A percentile compares a stretch with the other conserved stretches of the same genome.
These are phyloP conservation scores for Oryzias javanicus DNA, from an alignment of 2,113 vertebrate species.

Conservation along the genomic window DNA sequence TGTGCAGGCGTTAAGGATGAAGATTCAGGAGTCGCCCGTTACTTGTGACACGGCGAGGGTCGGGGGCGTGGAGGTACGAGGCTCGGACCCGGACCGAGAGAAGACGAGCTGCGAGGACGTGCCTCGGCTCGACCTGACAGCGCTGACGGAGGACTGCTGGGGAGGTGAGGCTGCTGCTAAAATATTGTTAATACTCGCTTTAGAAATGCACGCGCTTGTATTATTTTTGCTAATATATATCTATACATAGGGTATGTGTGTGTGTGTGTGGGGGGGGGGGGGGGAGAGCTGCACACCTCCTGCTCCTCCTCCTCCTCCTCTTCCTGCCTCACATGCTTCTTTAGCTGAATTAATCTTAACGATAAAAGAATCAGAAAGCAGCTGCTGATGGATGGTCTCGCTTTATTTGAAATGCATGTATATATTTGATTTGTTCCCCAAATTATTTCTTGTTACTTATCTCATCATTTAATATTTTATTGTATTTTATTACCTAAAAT, in stretches of 20 bases:
- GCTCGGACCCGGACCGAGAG: conserved; percentile 71
- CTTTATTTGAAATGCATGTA: too few relatives aligned
- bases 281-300: conserved; percentile 66
- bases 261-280: neutral
- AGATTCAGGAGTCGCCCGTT: conserved; percentile 90
- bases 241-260: too few relatives aligned
- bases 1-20: conserved; percentile 87
- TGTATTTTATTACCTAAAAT: too few relatives aligned
- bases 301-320: conserved; percentile 37
- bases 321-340: conserved; percentile 31
- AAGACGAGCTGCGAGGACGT: conserved; percentile 79
- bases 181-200: neutral
- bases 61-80: conserved; percentile 60
- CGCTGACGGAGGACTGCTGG: conserved; percentile 86
- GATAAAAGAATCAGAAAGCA: neutral
- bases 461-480: too few relatives aligned
- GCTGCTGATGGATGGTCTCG: too few relatives aligned
- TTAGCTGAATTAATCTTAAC: conserved; percentile 35
- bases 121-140: conserved; percentile 86
- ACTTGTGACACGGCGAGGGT: conserved; percentile 79
- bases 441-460: too few relatives aligned
- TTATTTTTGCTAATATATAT: too few relatives aligned
- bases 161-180: conserved; percentile 80
- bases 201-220: too few relatives aligned
- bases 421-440: too few relatives aligned